Evolutionary conservation across 2,888 invertebrate genomes (phyloP), one percentile per base, ranked within the genome.

Genomic region (Eilema sororculum): DNA sequence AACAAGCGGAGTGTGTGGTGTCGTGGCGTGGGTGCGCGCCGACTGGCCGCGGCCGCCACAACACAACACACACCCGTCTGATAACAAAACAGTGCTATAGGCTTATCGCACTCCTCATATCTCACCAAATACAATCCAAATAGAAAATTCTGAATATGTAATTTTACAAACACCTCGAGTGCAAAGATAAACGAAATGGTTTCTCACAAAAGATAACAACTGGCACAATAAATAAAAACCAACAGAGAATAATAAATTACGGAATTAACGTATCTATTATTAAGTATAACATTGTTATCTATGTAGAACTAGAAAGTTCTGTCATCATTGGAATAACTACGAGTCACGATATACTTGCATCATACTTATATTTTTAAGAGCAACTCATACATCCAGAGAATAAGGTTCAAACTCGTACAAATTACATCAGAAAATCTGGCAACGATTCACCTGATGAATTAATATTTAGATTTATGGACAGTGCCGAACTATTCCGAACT

Each of bases 81-180:
- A 85, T 84, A 78, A 81, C 74, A 64, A 58, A 30, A 52, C 59
- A 67, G 65, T 72, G 61, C 67, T 60, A 58, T 52, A 58, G 37
- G 65, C 78, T 83, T 84, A 83, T 84, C 84, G 69, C 61, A 65
- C 59, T 33, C 12, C n/a, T 52, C 71, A 77, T 80, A 78, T 72
- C 72, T 62, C 69, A 25, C 74, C 75, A 62, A 79, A 78, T 79
- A 79, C 63, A 67, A 73, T 71, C 71, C 25, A 72, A 76, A 78
- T 60, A 62, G 46, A 74, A 60, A 72, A 74, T 46, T 72, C 67
- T 67, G 30, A 66, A 41, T 73, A n/a, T 52, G 2, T 52, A 52
- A 52, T 52, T 52, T 52, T 74, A 75, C 81, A 75, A 77, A 52
- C 73, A 68, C 67, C 65, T 64, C 61, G 56, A 41, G 13, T 62